Percentiles rank a stretch among this genome's conserved stretches.
phyloP scores from a whole-genome alignment of 2,113 vertebrate species.

The Microtus montanus region DNA sequence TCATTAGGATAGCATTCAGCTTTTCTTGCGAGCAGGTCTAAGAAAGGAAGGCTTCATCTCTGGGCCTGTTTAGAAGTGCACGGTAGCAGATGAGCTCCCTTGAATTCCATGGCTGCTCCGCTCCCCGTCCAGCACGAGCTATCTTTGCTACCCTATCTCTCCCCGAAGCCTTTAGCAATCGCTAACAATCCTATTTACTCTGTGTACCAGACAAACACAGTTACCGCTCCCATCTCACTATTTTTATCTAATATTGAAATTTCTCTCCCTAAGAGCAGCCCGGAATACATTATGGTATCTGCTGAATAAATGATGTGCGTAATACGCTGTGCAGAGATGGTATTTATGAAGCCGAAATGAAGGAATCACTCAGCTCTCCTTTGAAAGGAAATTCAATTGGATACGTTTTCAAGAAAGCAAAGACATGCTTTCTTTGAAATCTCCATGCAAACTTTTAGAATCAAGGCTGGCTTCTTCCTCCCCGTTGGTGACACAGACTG shows the following conservation, averaged over 20 bases:
- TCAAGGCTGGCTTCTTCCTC: background rate
- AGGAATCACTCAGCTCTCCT: conserved; percentile 73
- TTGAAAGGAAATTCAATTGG: conserved; percentile 77
- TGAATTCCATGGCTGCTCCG: background rate
- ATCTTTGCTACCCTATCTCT: conserved; percentile 66
- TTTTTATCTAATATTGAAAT: conserved; percentile 85
- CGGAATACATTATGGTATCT: conserved; percentile 84
- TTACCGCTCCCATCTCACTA: conserved; percentile 73
- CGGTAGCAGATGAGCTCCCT: conserved; percentile 2
- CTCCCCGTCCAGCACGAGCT: background rate
- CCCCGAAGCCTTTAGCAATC: conserved; percentile 67
- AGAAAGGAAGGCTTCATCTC: background rate
- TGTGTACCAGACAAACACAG: conserved; percentile 75
- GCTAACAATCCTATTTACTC: conserved; percentile 80
- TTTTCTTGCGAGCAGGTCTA: conserved; percentile 50
- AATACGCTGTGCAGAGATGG: conserved; percentile 67
- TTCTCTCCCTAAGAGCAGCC: conserved; percentile 78
- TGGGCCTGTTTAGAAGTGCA: conserved; percentile 23
- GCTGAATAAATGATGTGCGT: conserved; percentile 81
- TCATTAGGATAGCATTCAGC: conserved; percentile 78
- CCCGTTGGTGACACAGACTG: background rate
- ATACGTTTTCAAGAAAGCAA: conserved; percentile 63
- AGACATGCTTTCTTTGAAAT: conserved; percentile 32
- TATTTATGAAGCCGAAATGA: conserved; percentile 70
- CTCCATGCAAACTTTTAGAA: conserved; percentile 49